Base-by-base conservation (phyloP, 2,888 invertebrate species). In the Phania funesta region DNA sequence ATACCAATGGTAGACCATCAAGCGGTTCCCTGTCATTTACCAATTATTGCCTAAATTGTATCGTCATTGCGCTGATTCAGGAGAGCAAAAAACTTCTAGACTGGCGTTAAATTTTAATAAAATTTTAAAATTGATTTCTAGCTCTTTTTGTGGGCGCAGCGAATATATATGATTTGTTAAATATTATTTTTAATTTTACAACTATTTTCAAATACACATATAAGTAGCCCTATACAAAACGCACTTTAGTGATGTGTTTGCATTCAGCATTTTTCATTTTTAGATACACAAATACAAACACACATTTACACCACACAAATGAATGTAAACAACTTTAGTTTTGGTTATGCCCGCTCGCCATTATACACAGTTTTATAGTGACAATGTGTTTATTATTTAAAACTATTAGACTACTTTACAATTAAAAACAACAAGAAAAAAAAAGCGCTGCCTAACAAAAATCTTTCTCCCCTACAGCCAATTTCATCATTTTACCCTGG, bases 1-100 rank as follows among this genome's bases (percentile, higher is more conserved):
- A n/a, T n/a, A n/a, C n/a, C n/a, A n/a, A n/a, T n/a, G n/a, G n/a
- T n/a, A n/a, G n/a, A 75, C 50, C 82, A 78, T 82, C 82, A 78
- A 60, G 82, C 78, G 75, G 82, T 82, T 82, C 82, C 82, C 82
- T 82, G 78, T 46, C 41, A 74, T 48, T 50, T 44, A 13, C 35
- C 4, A 50, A 35, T 44, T 11, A 9, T 11, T 50, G 6, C 24
- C 44, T 20, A 46, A 60, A 44, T 44, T 65, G 44, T 58, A 16
- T 71, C 20, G 38, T n/a, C 50, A 38, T 35, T 50, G 50, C n/a
- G 32, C 32, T 32, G 3, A 32, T 20, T 13, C n/a, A 6, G 13
- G 2, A 46, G 8, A 35, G 4, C n/a, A 16, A 44, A 44, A 13
- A 13, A 38, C 11, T 3, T 2, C 3, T 0, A 13, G 3, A 38